Evolutionary conservation across 2,797 vertebrate genomes (phyloP).

Genomic region (Echeneis naucrates): DNA sequence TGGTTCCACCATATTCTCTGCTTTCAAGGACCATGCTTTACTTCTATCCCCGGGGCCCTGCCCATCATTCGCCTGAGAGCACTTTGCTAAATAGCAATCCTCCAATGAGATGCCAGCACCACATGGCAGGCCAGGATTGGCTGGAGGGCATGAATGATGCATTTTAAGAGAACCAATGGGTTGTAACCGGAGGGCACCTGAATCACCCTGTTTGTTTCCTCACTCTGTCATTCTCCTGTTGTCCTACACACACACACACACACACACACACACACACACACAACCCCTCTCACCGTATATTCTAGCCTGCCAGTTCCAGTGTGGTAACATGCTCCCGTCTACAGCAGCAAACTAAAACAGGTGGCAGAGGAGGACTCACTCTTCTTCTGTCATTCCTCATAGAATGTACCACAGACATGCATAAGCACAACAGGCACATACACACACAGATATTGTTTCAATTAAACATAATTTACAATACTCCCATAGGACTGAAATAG

Average conservation of each 20-base stretch:
- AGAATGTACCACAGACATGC: conserved; percentile 1
- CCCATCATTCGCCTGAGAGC: conserved; percentile 81
- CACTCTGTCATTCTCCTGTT: conserved; percentile 73
- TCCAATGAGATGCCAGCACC: conserved; percentile 82
- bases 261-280: conserved; percentile 32
- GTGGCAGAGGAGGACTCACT: conserved; percentile 70
- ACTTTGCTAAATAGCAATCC: conserved; percentile 83
- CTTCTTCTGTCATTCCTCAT: conserved; percentile 20
- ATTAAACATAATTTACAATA: conserved; percentile 5
- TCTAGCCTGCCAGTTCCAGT: conserved; percentile 48
- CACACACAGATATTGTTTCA: not conserved
- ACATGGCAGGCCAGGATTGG: conserved; percentile 87
- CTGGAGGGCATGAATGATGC: conserved; percentile 80
- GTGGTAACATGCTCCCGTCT: conserved; percentile 40
- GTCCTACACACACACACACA: conserved; percentile 33
- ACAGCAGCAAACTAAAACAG: conserved; percentile 70
- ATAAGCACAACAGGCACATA: conserved; percentile 1
- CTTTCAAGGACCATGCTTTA: conserved; percentile 61
- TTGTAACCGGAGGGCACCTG: conserved; percentile 73
- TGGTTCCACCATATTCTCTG: conserved; percentile 49
- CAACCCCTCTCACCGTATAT: conserved; percentile 33
- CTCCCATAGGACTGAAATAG: not conserved
- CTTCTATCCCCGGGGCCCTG: conserved; percentile 71
- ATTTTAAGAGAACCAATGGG: conserved; percentile 80
- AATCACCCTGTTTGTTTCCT: conserved; percentile 75